phyloP scores from a whole-genome alignment of 2,113 vertebrate genomes.

The Conger conger region DNA sequence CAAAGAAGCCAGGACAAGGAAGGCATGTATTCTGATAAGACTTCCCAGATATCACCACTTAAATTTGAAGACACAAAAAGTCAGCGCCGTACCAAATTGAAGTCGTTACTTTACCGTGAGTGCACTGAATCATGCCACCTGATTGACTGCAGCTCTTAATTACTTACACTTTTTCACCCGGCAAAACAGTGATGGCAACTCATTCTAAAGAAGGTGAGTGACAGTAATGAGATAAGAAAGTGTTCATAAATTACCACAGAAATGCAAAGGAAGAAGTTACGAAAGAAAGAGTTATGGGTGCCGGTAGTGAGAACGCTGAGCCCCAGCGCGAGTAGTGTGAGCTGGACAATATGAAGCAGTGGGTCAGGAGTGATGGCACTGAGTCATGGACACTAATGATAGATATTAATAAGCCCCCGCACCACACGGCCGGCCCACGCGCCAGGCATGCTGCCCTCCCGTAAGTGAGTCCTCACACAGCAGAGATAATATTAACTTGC shows the following conservation, averaged over 20 bases:
- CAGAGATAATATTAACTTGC: background rate
- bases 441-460: background rate
- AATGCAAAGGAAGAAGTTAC: too few species aligned
- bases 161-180: background rate
- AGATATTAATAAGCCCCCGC: background rate
- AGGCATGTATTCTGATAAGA: background rate
- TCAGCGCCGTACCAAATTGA: background rate
- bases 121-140: background rate
- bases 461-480: background rate
- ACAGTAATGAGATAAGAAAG: background rate
- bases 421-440: background rate
- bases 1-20: slow-evolving; percentile 3
- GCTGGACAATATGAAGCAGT: background rate
- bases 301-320: too few species aligned
- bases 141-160: background rate
- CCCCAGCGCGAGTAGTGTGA: background rate
- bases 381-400: slow-evolving; percentile 5
- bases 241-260: background rate
- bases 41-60: background rate
- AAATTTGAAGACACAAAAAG: background rate
- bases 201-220: background rate
- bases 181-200: background rate
- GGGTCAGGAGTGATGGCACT: background rate
- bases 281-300: too few species aligned
- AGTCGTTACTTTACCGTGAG: too few species aligned